These are phyloP conservation scores for Labroides dimidiatus DNA, from an alignment of 2,797 vertebrate genomes.

Conservation along the genomic window DNA sequence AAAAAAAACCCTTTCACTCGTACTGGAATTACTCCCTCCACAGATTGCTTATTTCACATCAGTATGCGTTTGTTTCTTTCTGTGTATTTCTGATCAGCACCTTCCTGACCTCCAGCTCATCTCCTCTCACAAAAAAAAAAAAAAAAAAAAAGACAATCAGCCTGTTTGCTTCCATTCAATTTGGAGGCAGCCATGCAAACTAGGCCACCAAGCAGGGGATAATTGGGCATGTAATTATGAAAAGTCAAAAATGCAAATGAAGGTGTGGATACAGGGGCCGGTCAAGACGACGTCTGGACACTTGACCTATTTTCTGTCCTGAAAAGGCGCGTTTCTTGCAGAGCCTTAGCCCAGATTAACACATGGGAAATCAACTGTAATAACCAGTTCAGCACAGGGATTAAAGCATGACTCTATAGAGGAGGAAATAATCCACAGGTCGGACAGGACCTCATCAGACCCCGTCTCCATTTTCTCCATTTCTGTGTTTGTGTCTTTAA, in stretches of 20 bases:
- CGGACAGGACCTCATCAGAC: conserved; percentile 28
- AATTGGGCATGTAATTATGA: conserved; percentile 82
- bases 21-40: too few relatives aligned
- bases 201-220: conserved; percentile 79
- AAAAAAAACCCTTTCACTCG: background rate
- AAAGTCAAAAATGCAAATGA: conserved; percentile 85
- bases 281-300: conserved; percentile 81
- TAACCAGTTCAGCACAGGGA: conserved; percentile 71
- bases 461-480: conserved; percentile 19
- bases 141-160: conserved; percentile 35
- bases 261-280: conserved; percentile 56
- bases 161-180: conserved; percentile 36
- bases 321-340: conserved; percentile 75
- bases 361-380: conserved; percentile 68
- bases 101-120: conserved; percentile 10
- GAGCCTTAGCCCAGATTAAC: conserved; percentile 82
- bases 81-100: background rate
- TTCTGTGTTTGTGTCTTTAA: conserved; percentile 17
- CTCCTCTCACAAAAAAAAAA: conserved; percentile 9
- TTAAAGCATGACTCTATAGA: conserved; percentile 74
- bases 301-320: conserved; percentile 82
- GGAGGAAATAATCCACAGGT: conserved; percentile 64
- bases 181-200: conserved; percentile 73
- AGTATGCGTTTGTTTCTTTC: background rate
- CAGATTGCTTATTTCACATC: too few relatives aligned